Evolutionary conservation across 1,140 invertebrate species (phyloP), one percentile per base, ranked within the genome.

Genomic region (Drosophila mojavensis): DNA sequence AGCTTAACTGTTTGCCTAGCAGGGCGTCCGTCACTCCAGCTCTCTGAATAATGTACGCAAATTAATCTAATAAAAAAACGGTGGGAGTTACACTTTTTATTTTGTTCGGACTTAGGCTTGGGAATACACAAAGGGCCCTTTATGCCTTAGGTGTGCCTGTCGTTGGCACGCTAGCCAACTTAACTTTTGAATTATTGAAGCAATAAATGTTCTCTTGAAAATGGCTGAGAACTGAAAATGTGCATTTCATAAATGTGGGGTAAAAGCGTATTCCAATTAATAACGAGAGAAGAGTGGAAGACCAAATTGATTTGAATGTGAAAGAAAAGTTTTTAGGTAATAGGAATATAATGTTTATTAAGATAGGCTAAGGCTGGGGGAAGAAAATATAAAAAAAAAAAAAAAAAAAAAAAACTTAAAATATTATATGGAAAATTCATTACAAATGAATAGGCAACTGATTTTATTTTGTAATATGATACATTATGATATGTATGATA

Each of bases 61-160:
- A 84, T 88, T 86, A 86, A 86, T 88, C 84, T 86, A 86, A 86
- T 86, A 88, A 88, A 88, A 24, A 24, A 41, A 86, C 53, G 79
- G 83, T 88, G 83, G 83, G 83, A 88, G 79, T 88, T 68, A 50
- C 56, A 55, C 59, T 33, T 33, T 33, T 33, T 59, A 28, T 50
- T 45, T 70, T 59, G 11, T 13, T 48, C 50, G 50, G 43, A 45
- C 33, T 64, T 47, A 70, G 43, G 51, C 47, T n/a, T 50, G 62
- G 54, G 60, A 61, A 48, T 9, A 33, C 9, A 33, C 53, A 47
- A 53, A 33, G 48, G 24, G 24, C 11, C 11, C 55, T 24, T 67
- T 33, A 36, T 30, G 63, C 28, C 10, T 43, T 17, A 60, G 10
- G 33, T 51, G 53, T 26, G 28, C 36, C 47, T 54, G 50, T 43